These are phyloP conservation scores for Pinctada fucata DNA, from an alignment of 2,888 invertebrate species.

Conservation along the genomic window DNA sequence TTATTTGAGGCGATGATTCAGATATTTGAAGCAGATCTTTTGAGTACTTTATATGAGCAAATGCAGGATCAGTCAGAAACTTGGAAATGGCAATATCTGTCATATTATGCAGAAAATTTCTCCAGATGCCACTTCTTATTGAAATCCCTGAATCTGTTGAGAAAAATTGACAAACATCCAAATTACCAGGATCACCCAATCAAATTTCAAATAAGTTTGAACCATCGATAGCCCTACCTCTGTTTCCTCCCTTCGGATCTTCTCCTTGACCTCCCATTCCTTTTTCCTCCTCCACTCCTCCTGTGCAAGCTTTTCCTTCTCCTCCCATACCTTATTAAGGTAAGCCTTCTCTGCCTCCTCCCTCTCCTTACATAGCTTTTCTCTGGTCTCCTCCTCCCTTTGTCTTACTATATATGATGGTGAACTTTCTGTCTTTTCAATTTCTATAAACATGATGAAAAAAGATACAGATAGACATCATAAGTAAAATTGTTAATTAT, in stretches of 20 bases:
- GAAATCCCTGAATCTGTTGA: too few relatives aligned
- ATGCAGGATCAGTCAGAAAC: too few relatives aligned
- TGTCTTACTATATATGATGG: conserved; percentile 41
- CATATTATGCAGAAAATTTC: too few relatives aligned
- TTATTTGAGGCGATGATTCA: too few relatives aligned
- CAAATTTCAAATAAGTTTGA: too few relatives aligned
- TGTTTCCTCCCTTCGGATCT: conserved; percentile 60
- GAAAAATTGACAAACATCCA: too few relatives aligned
- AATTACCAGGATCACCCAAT: too few relatives aligned
- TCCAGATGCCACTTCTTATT: too few relatives aligned
- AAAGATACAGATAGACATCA: background rate
- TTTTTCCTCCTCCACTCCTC: conserved; percentile 59
- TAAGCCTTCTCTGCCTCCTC: conserved; percentile 52
- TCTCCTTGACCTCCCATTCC: conserved; percentile 67
- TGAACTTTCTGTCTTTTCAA: conserved; percentile 44
- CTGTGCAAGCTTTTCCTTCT: conserved; percentile 66
- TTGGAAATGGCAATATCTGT: too few relatives aligned
- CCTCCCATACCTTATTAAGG: conserved; percentile 64
- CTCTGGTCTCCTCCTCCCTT: conserved; percentile 47
- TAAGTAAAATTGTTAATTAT: background rate
- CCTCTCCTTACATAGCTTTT: conserved; percentile 44
- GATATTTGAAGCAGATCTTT: too few relatives aligned
- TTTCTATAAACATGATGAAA: conserved; percentile 27
- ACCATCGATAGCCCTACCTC: conserved; percentile 55
- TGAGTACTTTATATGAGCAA: too few relatives aligned